A percentile compares a stretch with the other conserved stretches of the same genome.
Conservation (phyloP, 37 sponge, comb jelly and placozoan genomes). For the Spongia lamella region DNA sequence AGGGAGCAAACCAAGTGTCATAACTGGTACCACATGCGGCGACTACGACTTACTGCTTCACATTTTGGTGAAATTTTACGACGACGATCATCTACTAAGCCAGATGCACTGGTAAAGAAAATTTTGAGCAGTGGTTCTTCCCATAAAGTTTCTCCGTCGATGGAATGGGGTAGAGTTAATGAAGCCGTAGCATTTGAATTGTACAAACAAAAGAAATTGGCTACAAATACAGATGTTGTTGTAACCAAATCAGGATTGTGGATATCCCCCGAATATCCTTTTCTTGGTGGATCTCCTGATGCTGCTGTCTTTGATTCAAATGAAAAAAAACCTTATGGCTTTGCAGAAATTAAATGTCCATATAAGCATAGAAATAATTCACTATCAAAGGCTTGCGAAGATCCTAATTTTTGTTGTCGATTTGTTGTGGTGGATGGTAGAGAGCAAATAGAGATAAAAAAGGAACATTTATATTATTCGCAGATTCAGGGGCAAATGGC, state of each 20-base stretch:
- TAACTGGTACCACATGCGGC: slow-evolving; percentile 10
- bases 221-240: no score
- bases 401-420: no score
- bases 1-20: slow-evolving; percentile 24
- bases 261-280: slow-evolving; percentile 13
- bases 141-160: no score
- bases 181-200: slow-evolving; percentile 14
- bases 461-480: no score
- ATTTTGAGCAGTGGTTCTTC: slow-evolving; percentile 10
- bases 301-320: slow-evolving; percentile 27
- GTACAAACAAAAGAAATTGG: no score
- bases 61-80: slow-evolving; percentile 31
- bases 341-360: neutral
- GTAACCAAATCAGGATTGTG: slow-evolving; percentile 25
- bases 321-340: slow-evolving; percentile 17
- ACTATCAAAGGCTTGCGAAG: no score
- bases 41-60: slow-evolving; percentile 33
- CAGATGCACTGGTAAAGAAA: slow-evolving; percentile 22
- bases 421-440: no score
- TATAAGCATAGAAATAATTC: no score
- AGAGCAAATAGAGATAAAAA: no score
- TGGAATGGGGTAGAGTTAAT: neutral
- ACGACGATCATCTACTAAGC: slow-evolving; percentile 12
- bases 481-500: slow-evolving; percentile 64
- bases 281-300: slow-evolving; percentile 54